Base-by-base conservation (phyloP, 2,888 invertebrate species). In the Cacoxenus indagator region DNA sequence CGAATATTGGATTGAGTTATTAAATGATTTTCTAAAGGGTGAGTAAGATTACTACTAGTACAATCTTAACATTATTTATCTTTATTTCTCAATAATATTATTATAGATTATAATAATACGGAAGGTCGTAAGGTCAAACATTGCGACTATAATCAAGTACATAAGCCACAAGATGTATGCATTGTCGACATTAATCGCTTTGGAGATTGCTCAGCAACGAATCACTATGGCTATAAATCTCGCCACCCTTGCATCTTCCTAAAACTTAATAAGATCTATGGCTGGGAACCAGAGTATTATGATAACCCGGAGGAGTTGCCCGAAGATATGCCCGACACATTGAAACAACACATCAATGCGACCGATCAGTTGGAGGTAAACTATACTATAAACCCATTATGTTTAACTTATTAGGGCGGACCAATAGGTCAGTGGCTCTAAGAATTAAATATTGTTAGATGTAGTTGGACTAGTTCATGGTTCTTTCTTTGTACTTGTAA, bases 171-270 rank as follows among this genome's bases (percentile, higher is more conserved):
- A 8, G 89, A 91, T 75, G 91, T 91, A 0, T 93, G 93, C 73
- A 87, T 90, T 46, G 84, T 91, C 0, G 82, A 86, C 55, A 73
- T 89, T 1, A 78, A 86, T 0, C 70, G 83, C 2, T 90, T 90
- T 76, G 91, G 90, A 0, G 87, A 88, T 2, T 93, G 93, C 77
- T 88, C 90, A 1, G 83, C 87, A 1, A 73, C 77, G 1, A 84
- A 89, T 4, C 80, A 86, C 9, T 96, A 92, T 82, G 95, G 96
- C 9, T 96, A 92, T 85, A 90, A 90, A 68, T 89, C 90, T 57
- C 92, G 93, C n/a, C 90, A 91, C 46, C 96, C 96, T 4, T 97
- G 97, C 87, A 89, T 97, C 72, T 92, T 95, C 78, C 89, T 97
- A 69, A 96, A 96, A 87, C 88, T 97, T 65, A 97, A 97, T 87